Evolutionary conservation across 1,140 invertebrate species (phyloP), one percentile per base, ranked within the genome.

Genomic region (Apis florea): DNA sequence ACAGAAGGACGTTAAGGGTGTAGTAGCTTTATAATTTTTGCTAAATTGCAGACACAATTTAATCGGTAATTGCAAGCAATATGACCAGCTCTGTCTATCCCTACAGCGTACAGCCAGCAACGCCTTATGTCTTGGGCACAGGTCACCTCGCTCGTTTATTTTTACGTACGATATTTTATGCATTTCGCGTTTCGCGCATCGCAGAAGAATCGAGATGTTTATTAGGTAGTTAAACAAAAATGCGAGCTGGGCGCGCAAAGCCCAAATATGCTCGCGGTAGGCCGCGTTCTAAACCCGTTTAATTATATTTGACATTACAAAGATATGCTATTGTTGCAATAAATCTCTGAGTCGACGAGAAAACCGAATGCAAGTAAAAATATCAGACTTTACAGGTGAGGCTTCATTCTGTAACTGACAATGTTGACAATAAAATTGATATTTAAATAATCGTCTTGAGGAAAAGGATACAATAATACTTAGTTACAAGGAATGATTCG

Each of bases 181-280:
- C 87, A 91, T 88, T 82, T 76, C 91, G 92, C 87, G 90, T 90
- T 40, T 71, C 92, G 92, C 90, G 92, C 92, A 93, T 88, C 92
- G 87, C 83, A 84, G 90, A 91, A 93, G 90, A 92, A 83, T 83
- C 61, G 58, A 87, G 77, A 71, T 87, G 80, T 83, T 53, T 83
- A 58, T 83, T 88, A 88, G 86, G 87, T 88, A 88, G 87, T 77
- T 88, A 85, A 72, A 82, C 49, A 84, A 31, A 80, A 72, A 82
- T 88, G 87, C 86, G 91, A 93, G 90, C 90, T 93, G 92, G 93
- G 93, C 93, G 93, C 93, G 93, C 93, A 94, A 94, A 90, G 93
- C 93, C 93, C 92, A 90, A 89, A 85, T 69, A 89, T 88, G 92
- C 93, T 89, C 87, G 85, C 72, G 47, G 77, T 92, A 93, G 92